Base-by-base conservation (phyloP, 2,113 vertebrate species). In the Butastur rufipennis region DNA sequence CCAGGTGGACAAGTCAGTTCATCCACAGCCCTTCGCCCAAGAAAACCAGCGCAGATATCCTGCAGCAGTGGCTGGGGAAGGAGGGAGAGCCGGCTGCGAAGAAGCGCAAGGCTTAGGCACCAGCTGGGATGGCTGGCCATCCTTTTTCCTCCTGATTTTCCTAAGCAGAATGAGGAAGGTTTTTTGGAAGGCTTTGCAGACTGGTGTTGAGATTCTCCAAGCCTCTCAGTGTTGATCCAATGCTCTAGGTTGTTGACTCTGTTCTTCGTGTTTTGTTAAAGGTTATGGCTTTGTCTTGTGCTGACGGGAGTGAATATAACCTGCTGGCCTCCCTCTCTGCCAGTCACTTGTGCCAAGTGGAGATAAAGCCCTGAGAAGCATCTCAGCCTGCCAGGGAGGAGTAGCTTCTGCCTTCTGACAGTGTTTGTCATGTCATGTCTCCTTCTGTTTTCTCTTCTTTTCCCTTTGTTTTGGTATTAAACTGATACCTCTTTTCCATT, bases 51-150 rank as follows among this genome's bases (percentile, higher is more conserved):
- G 90, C 97, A 5, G 36, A 56, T 19, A 59, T 98, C 80, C 94
- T 98, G 94, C 96, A 97, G 19, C 86, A 84, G 31, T 99, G 98
- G 98, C 97, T 98, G 38, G 97, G 96, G 85, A 93, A 97, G 55
- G 94, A 97, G 47, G 94, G 32, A 70, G 98, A 88, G 48, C 96
- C 93, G 3, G 83, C 52, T 86, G 97, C 80, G 10, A 99, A 98
- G 95, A 99, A 98, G 86, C 97, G 67, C 50, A 98, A 97, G 91
- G 73, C 14, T 42, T 90, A 97, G 68, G 91, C 81, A 68, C 29
- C 23, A 29, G 16, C 11, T 62, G 21, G 75, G 81, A 10, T 90
- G 85, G 59, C 18, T 58, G 81, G 71, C 59, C 77, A 22, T 68
- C 81, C 34, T 32, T 45, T 79, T 70, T 20, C 73, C 73, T 75